Percentiles rank a stretch among this genome's conserved stretches.
Evolutionary conservation across 2,797 vertebrate species (phyloP).

Genomic region (Linurgus olivaceus): DNA sequence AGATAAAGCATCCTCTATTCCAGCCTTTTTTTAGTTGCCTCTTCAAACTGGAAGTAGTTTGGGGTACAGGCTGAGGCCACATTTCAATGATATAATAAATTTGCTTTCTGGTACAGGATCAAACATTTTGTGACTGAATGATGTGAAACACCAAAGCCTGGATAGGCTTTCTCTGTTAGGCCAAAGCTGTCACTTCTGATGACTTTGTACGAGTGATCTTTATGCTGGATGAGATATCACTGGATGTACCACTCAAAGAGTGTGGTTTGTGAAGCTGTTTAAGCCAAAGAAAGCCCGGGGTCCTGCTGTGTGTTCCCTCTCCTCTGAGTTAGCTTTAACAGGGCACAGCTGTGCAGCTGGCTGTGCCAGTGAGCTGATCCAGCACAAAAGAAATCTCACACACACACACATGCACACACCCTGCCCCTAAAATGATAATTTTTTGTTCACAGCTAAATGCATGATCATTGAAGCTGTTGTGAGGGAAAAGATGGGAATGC

Average conservation of each 20-base stretch:
- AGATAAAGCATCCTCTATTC: conserved; percentile 29
- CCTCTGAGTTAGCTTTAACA: not conserved
- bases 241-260: not conserved
- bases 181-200: conserved; percentile 7
- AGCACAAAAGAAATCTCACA: not conserved
- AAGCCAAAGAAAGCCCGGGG: not conserved
- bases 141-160: not conserved
- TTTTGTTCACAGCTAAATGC: not conserved
- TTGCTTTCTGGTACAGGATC: not conserved
- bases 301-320: not conserved
- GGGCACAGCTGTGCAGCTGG: not conserved
- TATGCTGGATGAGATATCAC: not conserved
- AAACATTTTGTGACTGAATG: not conserved
- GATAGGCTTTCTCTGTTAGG: not conserved
- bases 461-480: not conserved
- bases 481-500: not conserved
- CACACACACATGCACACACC: not conserved
- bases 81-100: not conserved
- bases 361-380: not conserved
- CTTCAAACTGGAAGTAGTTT: not conserved
- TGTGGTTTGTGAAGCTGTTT: not conserved
- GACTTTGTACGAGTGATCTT: conserved; percentile 2
- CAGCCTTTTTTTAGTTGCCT: not conserved
- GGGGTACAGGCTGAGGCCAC: not conserved
- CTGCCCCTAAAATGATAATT: not conserved